These are phyloP conservation scores for Invenusta paracnida DNA, from an alignment of 2,888 invertebrate genomes.

Conservation along the genomic window DNA sequence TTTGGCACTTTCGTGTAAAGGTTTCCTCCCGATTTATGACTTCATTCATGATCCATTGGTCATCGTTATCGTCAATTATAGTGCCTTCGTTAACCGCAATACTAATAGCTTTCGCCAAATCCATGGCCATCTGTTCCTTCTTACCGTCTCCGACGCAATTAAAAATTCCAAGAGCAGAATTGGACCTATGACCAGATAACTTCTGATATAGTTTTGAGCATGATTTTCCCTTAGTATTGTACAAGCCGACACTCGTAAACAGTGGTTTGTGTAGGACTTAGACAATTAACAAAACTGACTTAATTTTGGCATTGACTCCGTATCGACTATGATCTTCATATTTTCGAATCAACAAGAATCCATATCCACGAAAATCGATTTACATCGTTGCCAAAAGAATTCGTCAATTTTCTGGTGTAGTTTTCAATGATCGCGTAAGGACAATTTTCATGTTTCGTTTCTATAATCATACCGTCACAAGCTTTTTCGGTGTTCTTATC, in stretches of 20 bases:
- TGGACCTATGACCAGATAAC: not conserved
- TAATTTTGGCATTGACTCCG: not conserved
- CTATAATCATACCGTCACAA: not conserved
- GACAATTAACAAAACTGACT: not conserved
- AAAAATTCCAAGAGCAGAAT: not conserved
- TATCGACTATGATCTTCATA: not conserved
- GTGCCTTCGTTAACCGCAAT: not conserved
- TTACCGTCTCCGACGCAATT: not conserved
- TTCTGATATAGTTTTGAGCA: not conserved
- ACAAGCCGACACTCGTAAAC: slow-evolving; percentile 23
- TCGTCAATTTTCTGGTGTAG: not conserved
- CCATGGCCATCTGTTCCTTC: slow-evolving; percentile 2
- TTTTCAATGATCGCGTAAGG: not conserved
- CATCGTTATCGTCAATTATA: not conserved
- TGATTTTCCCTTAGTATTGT: not conserved
- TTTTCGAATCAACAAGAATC: not conserved
- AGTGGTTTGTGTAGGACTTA: slow-evolving; percentile 23
- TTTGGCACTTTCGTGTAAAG: no score
- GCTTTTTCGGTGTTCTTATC: not conserved
- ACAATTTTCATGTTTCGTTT: no score
- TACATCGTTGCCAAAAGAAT: slow-evolving; percentile 4
- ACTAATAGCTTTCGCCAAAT: not conserved
- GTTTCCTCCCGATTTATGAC: no score
- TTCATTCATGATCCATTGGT: not conserved
- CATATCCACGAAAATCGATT: slow-evolving; percentile 7